Percentiles rank a stretch among this genome's conserved stretches.
Conservation (phyloP, 2,888 invertebrate species). For the Agrotis ipsilon region DNA sequence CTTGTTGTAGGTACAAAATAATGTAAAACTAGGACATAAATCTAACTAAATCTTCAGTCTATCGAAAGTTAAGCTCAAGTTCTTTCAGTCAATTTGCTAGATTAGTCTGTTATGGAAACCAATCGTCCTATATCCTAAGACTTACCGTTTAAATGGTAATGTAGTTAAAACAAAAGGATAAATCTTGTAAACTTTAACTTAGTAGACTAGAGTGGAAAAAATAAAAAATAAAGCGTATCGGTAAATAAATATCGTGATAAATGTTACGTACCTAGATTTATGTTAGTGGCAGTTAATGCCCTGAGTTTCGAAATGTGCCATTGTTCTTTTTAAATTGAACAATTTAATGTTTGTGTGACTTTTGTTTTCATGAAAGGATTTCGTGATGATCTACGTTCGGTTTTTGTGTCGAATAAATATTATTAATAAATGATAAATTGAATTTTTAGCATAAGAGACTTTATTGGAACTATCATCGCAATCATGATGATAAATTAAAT, state of each 20-base stretch:
- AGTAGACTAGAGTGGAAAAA: background rate
- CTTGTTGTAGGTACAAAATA: background rate
- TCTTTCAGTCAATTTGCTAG: too few relatives aligned
- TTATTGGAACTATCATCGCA: too few relatives aligned
- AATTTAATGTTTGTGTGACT: background rate
- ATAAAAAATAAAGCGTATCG: background rate
- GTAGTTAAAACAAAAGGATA: conserved; percentile 3
- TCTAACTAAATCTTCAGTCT: background rate
- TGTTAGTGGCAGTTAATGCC: background rate
- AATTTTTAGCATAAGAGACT: too few relatives aligned
- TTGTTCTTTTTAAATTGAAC: conserved; percentile 1
- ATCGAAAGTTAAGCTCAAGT: background rate
- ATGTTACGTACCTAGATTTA: conserved; percentile 15
- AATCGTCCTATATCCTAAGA: background rate
- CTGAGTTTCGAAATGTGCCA: background rate
- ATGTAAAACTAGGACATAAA: background rate
- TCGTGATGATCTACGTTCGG: too few relatives aligned
- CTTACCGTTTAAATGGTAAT: background rate
- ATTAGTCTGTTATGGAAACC: background rate
- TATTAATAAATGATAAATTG: too few relatives aligned
- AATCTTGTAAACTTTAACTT: background rate
- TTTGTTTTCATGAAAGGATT: background rate
- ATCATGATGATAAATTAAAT: too few relatives aligned
- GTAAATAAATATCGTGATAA: conserved; percentile 18
- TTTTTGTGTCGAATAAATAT: too few relatives aligned